phyloP scores from a whole-genome alignment of 2,797 vertebrate genomes.

The Tapera naevia region DNA sequence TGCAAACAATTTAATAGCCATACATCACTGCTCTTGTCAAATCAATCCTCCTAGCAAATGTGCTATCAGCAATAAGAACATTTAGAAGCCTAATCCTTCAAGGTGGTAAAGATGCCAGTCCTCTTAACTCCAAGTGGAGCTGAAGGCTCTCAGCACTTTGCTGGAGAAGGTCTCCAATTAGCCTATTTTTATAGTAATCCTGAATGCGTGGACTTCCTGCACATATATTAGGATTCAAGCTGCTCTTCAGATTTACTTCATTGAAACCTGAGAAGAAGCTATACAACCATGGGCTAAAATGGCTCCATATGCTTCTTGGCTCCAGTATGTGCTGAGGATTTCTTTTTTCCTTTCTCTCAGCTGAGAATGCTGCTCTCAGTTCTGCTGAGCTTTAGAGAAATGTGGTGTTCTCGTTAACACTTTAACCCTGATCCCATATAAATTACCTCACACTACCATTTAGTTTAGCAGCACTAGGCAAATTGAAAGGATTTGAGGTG shows the following conservation, averaged over 20 bases:
- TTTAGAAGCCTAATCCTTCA: slow-evolving; percentile 54
- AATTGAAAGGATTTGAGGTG: slow-evolving; percentile 26
- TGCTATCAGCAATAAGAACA: slow-evolving; percentile 32
- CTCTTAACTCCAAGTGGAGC: not conserved
- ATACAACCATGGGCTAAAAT: not conserved
- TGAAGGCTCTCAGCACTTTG: slow-evolving; percentile 50
- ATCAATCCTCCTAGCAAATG: slow-evolving; percentile 41
- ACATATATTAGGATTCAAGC: not conserved
- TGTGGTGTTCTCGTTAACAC: slow-evolving; percentile 48
- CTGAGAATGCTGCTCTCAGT: slow-evolving; percentile 31
- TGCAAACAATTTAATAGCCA: slow-evolving; percentile 70
- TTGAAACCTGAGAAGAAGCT: slow-evolving; percentile 51
- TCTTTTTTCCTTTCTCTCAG: slow-evolving; percentile 27
- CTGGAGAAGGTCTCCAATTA: slow-evolving; percentile 32
- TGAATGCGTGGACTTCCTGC: not conserved
- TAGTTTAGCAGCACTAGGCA: slow-evolving; percentile 36
- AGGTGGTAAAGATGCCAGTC: not conserved
- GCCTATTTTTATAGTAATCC: not conserved
- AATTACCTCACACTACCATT: slow-evolving; percentile 20
- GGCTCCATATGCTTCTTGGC: slow-evolving; percentile 38
- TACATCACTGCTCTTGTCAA: slow-evolving; percentile 61
- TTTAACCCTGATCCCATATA: slow-evolving; percentile 52
- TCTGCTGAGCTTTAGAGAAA: slow-evolving; percentile 35
- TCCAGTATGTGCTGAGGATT: slow-evolving; percentile 11
- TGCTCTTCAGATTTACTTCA: slow-evolving; percentile 21